These are phyloP conservation scores for Triplophysa tibetana DNA, from an alignment of 2,113 vertebrate genomes.

Conservation along the genomic window DNA sequence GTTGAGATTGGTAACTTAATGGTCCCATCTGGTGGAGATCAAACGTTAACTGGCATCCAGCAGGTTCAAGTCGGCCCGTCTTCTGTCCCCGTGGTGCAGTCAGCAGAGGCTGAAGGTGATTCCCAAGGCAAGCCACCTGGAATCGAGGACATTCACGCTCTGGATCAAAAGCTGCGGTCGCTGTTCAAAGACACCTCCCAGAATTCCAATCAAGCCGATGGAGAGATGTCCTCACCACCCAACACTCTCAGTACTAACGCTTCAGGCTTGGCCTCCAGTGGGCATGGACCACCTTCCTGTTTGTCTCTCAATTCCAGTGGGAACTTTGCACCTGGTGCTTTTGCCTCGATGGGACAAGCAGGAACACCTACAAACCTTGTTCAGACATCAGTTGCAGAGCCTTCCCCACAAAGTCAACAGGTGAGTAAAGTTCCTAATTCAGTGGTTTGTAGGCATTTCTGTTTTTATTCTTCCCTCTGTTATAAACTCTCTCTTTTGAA, in stretches of 20 bases:
- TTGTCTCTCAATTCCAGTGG: slow-evolving; percentile 79
- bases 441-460: too few species aligned
- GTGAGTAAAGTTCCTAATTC: slow-evolving; percentile 1
- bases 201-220: slow-evolving; percentile 66
- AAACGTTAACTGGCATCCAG: slow-evolving; percentile 17
- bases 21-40: slow-evolving; percentile 57
- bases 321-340: slow-evolving; percentile 70
- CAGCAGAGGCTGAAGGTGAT: slow-evolving; percentile 79
- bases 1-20: slow-evolving; percentile 37
- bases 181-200: slow-evolving; percentile 87
- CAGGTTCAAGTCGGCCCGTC: slow-evolving; percentile 39
- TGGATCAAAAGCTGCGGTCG: slow-evolving; percentile 92
- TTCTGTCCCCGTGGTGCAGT: slow-evolving; percentile 56
- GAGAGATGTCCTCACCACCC: slow-evolving; percentile 68
- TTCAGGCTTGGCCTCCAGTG: slow-evolving; percentile 66
- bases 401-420: slow-evolving; percentile 30
- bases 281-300: slow-evolving; percentile 77
- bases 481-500: slow-evolving; percentile 2
- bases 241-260: slow-evolving; percentile 78
- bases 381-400: slow-evolving; percentile 60
- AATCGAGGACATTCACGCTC: slow-evolving; percentile 91
- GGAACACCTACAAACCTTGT: slow-evolving; percentile 71
- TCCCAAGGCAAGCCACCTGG: slow-evolving; percentile 84
- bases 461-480: not conserved
- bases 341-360: slow-evolving; percentile 78